These are phyloP conservation scores for Lepus townsendii DNA, from an alignment of 2,797 vertebrate genomes.

Conservation along the genomic window DNA sequence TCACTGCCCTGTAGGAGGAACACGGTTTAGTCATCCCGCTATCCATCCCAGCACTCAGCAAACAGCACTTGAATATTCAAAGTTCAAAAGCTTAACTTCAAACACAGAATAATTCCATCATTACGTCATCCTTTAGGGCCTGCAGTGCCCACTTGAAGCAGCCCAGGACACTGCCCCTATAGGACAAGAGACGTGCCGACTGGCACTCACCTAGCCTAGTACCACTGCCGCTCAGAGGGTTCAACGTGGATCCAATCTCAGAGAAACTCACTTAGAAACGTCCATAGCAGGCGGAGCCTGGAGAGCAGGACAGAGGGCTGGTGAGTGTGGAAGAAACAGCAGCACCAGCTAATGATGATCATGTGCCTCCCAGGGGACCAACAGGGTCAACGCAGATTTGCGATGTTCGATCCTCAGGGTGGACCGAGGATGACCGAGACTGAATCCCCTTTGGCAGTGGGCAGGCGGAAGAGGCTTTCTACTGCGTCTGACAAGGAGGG, in stretches of 20 bases:
- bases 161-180: too few species aligned
- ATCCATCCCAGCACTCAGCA: neutral
- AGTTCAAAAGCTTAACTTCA: neutral
- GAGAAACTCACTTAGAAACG: neutral
- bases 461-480: neutral
- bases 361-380: neutral
- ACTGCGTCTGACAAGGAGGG: neutral
- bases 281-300: neutral
- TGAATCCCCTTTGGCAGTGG: neutral
- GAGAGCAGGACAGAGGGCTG: neutral
- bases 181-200: neutral
- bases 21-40: neutral
- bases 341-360: neutral
- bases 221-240: too few species aligned
- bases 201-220: neutral
- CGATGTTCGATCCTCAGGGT: neutral
- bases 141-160: neutral
- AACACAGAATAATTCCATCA: neutral
- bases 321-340: neutral
- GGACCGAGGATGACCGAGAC: neutral
- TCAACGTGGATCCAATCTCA: neutral
- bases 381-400: neutral
- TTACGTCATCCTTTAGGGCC: neutral
- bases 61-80: neutral
- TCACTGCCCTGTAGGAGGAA: neutral